Conservation (phyloP, 2,888 invertebrate species). For the Bembecia ichneumoniformis region DNA sequence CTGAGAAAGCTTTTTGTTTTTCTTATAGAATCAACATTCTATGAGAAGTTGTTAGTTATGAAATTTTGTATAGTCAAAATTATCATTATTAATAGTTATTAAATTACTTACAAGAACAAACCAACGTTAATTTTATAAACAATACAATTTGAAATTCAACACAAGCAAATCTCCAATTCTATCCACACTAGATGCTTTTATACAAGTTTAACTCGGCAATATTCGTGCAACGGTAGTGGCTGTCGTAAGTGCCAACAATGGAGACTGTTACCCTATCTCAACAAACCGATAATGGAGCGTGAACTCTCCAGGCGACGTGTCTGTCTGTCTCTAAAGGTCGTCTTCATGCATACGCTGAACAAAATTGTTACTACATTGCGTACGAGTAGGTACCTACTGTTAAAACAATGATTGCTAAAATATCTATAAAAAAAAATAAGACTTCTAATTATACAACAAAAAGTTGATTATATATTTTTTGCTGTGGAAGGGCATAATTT, state of each 20-base stretch:
- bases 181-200: constrained; percentile 22
- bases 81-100: too few relatives aligned
- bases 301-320: constrained; percentile 49
- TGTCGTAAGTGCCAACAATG: constrained; percentile 45
- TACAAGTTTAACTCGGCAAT: constrained; percentile 29
- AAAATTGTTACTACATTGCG: background rate
- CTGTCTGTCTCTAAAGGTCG: constrained; percentile 29
- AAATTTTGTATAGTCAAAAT: too few relatives aligned
- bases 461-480: too few relatives aligned
- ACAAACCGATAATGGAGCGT: constrained; percentile 56
- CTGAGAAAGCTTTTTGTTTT: too few relatives aligned
- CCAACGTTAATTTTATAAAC: constrained; percentile 20
- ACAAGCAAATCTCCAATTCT: constrained; percentile 11
- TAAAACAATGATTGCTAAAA: too few relatives aligned
- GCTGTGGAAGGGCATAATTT: too few relatives aligned
- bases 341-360: background rate
- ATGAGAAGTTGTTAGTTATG: too few relatives aligned
- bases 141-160: constrained; percentile 18
- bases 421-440: too few relatives aligned
- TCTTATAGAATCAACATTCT: too few relatives aligned
- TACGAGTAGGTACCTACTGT: too few relatives aligned
- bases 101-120: too few relatives aligned
- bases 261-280: constrained; percentile 51
- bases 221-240: constrained; percentile 9
- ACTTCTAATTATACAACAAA: too few relatives aligned